Percentiles rank a stretch among this genome's conserved stretches.
Evolutionary conservation across 2,797 vertebrate species (phyloP).

Genomic region (Coregonus suidteri): DNA sequence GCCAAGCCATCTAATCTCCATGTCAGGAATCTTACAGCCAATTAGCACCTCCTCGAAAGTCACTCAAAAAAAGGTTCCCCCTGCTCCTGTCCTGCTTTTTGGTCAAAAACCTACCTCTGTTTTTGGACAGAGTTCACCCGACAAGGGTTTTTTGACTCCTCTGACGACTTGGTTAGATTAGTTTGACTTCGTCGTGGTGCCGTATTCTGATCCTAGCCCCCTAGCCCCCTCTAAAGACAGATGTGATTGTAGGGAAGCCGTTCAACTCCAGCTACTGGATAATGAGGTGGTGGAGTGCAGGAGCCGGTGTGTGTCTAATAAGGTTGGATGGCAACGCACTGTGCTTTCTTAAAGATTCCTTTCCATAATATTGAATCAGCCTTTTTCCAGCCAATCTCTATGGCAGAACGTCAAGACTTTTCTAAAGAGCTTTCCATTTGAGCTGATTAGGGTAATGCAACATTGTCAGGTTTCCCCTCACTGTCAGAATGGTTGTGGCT

Average conservation of each 20-base stretch:
- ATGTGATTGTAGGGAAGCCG: conserved; percentile 47
- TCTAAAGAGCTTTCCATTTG: not conserved
- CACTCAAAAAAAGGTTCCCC: not conserved
- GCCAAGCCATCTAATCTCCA: conserved; percentile 34
- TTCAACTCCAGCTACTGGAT: conserved; percentile 52
- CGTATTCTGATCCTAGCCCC: conserved; percentile 36
- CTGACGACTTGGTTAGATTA: conserved; percentile 36
- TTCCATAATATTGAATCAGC: conserved; percentile 48
- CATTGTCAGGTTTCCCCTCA: not conserved
- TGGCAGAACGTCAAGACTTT: conserved; percentile 26
- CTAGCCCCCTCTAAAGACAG: conserved; percentile 35
- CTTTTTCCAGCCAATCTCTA: conserved; percentile 23
- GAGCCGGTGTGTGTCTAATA: conserved; percentile 49
- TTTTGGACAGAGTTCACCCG: conserved; percentile 9
- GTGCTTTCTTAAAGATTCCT: conserved; percentile 22
- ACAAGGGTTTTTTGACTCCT: conserved; percentile 35
- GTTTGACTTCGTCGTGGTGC: conserved; percentile 24
- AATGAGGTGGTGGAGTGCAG: conserved; percentile 43
- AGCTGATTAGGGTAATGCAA: not conserved
- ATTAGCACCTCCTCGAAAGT: conserved; percentile 44
- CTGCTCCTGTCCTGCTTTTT: conserved; percentile 6
- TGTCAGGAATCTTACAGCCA: conserved; percentile 39
- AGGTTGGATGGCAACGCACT: conserved; percentile 38
- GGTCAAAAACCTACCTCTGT: conserved; percentile 3
- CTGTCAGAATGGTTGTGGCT: not conserved